Conservation (phyloP, 2,888 invertebrate genomes). For the Agrilus mali region DNA sequence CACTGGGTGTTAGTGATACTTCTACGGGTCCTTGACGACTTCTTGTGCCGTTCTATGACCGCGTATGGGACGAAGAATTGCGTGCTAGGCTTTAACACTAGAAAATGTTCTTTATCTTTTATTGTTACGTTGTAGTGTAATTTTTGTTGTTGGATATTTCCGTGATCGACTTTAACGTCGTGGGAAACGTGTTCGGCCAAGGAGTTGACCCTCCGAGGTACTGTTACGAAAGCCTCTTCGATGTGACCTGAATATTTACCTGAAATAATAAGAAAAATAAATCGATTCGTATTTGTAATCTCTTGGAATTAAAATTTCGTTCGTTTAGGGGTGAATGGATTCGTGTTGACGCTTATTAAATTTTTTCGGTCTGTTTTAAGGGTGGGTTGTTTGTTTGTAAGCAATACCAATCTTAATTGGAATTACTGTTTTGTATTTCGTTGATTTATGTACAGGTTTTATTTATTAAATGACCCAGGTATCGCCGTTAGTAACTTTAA, state of each 20-base stretch:
- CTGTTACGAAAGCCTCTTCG: constrained; percentile 43
- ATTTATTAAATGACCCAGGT: no score
- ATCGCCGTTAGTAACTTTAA: no score
- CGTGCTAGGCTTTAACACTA: constrained; percentile 42
- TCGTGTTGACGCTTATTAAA: no score
- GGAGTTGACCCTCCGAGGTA: constrained; percentile 47
- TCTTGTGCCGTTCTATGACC: constrained; percentile 56
- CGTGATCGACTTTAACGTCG: constrained; percentile 38
- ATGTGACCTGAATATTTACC: constrained; percentile 38
- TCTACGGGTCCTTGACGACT: constrained; percentile 40
- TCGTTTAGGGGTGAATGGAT: neutral
- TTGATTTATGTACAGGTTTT: no score
- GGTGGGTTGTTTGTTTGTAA: no score
- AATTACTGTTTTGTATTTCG: neutral
- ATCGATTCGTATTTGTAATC: neutral
- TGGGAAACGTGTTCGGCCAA: constrained; percentile 45
- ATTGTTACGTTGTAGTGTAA: constrained; percentile 40
- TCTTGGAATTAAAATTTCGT: neutral
- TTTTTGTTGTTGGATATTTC: constrained; percentile 35
- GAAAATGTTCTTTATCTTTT: constrained; percentile 27
- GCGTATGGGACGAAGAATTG: constrained; percentile 56
- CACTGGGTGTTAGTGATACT: constrained; percentile 44
- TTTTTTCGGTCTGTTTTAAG: no score
- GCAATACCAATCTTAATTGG: no score
- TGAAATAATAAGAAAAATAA: constrained; percentile 24